Evolutionary conservation across 2,113 vertebrate genomes (phyloP), one percentile per base, ranked within the genome.

Genomic region (Ctenodactylus gundi): DNA sequence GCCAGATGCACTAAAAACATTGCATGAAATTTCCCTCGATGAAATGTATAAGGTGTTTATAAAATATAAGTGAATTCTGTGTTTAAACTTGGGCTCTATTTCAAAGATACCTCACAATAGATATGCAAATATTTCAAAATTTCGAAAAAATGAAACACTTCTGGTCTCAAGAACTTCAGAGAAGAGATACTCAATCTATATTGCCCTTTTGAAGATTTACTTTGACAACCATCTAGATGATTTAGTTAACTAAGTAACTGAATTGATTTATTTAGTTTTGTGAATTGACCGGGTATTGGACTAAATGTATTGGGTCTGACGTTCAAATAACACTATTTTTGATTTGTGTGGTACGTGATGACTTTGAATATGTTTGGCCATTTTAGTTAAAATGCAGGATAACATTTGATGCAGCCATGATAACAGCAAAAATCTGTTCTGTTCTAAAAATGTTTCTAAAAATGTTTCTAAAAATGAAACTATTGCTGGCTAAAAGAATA

Each of bases 391-490:
- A 88, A 92, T 53, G 9, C 73, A 90, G 83, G 58, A 51, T 96
- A 92, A 85, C 82, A 90, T 96, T 97, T 84, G 67, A 95, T 96
- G 75, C 53, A 92, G 90, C 68, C 70, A 55, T 65, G 88, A 91
- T 95, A 95, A 88, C 86, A 93, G 70, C 65, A 96, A 85, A 95
- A 97, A 93, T 91, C 82, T 96, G 91, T 91, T 95, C 88, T 73
- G 81, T 81, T 96, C 95, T 96, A 93, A 97, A 97, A 97, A 81
- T 96, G 55, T 84, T 81, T 96, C 95, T 96, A 93, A 97, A 97
- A 97, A 81, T 96, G 55, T 84, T 94, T 94, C 88, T 86, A 96
- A 94, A 90, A 86, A 90, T 94, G 77, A 64, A 97, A 97, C 90
- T 90, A 94, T 88, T 94, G 96, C 55, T 95, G 55, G 88, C 77